A percentile compares a stretch with the other conserved stretches of the same genome.
Evolutionary conservation across 2,113 vertebrate species (phyloP).

Genomic region (Bubo bubo): DNA sequence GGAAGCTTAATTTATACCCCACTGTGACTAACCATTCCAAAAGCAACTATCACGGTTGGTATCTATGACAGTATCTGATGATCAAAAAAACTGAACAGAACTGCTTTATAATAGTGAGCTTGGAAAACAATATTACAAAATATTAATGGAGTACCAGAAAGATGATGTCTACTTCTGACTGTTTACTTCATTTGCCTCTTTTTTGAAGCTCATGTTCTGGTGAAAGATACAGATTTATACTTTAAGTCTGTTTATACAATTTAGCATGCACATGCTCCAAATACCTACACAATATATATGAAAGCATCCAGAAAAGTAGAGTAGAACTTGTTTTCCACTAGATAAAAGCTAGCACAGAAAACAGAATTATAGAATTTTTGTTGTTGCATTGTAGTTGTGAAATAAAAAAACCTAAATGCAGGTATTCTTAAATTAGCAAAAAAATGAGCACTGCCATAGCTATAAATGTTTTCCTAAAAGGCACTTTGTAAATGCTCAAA

Average conservation of each 20-base stretch:
- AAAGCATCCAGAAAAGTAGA: conserved; percentile 20
- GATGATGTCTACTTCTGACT: not conserved
- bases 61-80: not conserved
- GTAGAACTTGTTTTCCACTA: conserved; percentile 35
- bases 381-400: not conserved
- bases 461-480: conserved; percentile 10
- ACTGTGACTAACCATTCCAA: not conserved
- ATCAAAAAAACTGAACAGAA: not conserved
- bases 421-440: not conserved
- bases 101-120: not conserved
- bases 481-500: conserved; percentile 21
- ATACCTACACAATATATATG: not conserved
- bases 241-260: not conserved
- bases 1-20: not conserved
- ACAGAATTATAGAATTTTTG: not conserved
- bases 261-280: conserved; percentile 22
- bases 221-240: not conserved
- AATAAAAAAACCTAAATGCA: not conserved
- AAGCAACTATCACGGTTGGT: not conserved
- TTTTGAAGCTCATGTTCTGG: not conserved
- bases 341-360: not conserved
- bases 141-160: not conserved
- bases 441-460: conserved; percentile 19
- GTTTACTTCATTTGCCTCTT: not conserved
- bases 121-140: not conserved